A percentile compares a stretch with the other conserved stretches of the same genome.
These are phyloP conservation scores for Andrena chrysosceles DNA, from an alignment of 2,888 invertebrate genomes.

Conservation along the genomic window DNA sequence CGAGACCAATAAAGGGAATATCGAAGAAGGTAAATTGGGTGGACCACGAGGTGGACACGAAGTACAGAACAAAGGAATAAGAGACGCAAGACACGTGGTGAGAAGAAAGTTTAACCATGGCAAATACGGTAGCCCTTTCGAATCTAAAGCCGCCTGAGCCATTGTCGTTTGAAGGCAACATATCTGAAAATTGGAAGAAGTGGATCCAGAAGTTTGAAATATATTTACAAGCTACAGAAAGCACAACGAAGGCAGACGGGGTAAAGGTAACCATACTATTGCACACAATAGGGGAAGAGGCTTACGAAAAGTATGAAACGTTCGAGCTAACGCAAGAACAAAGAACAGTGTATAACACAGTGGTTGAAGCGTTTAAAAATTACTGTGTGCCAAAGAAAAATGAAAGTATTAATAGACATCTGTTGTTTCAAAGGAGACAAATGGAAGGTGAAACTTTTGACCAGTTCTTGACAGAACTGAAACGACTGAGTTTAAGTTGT, in stretches of 20 bases:
- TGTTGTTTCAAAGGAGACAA: too few species aligned
- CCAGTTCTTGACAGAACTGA: too few species aligned
- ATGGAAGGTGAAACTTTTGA: too few species aligned
- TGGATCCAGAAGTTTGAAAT: not conserved
- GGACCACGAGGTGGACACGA: not conserved
- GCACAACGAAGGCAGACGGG: not conserved
- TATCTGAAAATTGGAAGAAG: not conserved
- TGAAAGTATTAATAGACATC: too few species aligned
- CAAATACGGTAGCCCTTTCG: not conserved
- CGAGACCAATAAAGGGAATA: not conserved
- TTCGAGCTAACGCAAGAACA: conserved; percentile 3
- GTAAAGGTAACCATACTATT: not conserved
- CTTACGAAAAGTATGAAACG: not conserved
- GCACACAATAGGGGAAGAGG: not conserved
- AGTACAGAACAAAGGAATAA: not conserved
- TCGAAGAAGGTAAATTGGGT: not conserved
- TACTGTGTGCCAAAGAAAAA: too few species aligned
- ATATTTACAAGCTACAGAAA: not conserved
- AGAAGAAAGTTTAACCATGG: not conserved
- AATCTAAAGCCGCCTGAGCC: not conserved
- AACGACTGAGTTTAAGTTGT: too few species aligned
- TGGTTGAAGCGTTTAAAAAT: too few species aligned
- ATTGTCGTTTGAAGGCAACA: conserved; percentile 3
- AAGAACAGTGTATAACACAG: too few species aligned
- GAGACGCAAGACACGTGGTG: not conserved